Evolutionary conservation across 2,797 vertebrate species (phyloP).

Genomic region (Propithecus deckenii): DNA sequence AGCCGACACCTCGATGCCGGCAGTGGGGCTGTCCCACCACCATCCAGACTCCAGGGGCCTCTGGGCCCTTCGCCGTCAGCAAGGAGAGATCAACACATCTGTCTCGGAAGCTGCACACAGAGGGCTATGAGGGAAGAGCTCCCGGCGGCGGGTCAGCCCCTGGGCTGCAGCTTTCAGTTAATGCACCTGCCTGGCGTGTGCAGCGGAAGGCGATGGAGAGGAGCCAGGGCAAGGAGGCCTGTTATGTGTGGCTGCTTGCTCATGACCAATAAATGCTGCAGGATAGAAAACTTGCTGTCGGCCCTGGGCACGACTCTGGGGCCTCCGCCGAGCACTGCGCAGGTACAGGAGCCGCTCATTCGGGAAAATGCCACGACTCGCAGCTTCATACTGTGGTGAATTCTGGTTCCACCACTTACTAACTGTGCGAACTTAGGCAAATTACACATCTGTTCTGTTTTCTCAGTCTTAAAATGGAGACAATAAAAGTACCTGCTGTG

Average conservation of each 20-base stretch:
- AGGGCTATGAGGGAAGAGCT: not conserved
- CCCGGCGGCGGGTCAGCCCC: not conserved
- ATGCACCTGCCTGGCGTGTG: fast-evolving
- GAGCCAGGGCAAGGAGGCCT: not conserved
- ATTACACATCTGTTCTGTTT: not conserved
- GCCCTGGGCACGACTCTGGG: fast-evolving
- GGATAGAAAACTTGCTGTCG: not conserved
- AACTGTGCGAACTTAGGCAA: not conserved
- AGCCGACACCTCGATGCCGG: not conserved
- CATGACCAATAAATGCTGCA: not conserved
- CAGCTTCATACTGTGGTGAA: fast-evolving
- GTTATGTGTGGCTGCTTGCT: not conserved
- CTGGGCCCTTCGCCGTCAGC: fast-evolving
- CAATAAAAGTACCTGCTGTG: not conserved
- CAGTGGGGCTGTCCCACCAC: not conserved
- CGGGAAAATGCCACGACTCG: not conserved
- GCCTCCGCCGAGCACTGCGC: not conserved
- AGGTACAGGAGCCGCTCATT: not conserved
- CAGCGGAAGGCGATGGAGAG: not conserved
- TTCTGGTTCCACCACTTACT: not conserved
- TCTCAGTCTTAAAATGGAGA: not conserved
- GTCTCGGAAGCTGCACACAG: not conserved
- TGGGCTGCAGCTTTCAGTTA: not conserved
- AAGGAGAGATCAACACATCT: not conserved
- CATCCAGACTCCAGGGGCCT: too few species aligned